Evolutionary conservation across 35 echinoderm and acorn worm species (phyloP), one percentile per base, ranked within the genome.

Genomic region (Amphiura filiformis): DNA sequence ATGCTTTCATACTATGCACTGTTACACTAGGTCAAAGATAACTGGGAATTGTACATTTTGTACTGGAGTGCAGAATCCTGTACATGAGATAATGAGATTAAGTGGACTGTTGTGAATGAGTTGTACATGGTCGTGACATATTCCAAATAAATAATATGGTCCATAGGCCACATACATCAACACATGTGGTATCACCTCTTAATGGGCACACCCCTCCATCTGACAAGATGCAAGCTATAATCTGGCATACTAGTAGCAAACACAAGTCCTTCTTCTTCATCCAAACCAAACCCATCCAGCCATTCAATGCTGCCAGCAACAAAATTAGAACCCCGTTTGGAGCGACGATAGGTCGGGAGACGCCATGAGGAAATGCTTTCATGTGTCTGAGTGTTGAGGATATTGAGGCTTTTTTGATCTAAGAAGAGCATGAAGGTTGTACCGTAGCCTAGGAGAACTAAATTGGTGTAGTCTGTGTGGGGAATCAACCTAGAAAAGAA

Each of bases 211-310:
- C 28, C 28, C 26, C 61, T 84, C 93, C 93, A 95, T 23, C 94
- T 78, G 1, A 96, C 94, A 36, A 96, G 87, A 78, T 96, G 94
- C 57, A 96, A 57, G 35, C 94, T 96, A 84, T 92, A 90, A 39
- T 96, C 94, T 0, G 94, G 87, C 57, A 91, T 92, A 37, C 94
- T 96, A 33, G 94, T 91, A 30, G 94, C 94, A 64, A 96, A 96
- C 56, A 96, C 94, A 20, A 96, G 77, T 0, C 94, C 94, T 36
- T 82, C 82, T 26, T 96, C 90, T 3, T 79, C 76, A 3, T 96
- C 78, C 36, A 86, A 44, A 41, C 81, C 84, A 78, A 96, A 84
- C 1, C 94, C 94, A 57, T 85, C 80, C 79, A 96, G 77, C 94
- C 94, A 96, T 35, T 82, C 83, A 3, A 92, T 90, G 33, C 86